Base-by-base conservation (phyloP, 2,797 vertebrate species). In the Coilia nasus region DNA sequence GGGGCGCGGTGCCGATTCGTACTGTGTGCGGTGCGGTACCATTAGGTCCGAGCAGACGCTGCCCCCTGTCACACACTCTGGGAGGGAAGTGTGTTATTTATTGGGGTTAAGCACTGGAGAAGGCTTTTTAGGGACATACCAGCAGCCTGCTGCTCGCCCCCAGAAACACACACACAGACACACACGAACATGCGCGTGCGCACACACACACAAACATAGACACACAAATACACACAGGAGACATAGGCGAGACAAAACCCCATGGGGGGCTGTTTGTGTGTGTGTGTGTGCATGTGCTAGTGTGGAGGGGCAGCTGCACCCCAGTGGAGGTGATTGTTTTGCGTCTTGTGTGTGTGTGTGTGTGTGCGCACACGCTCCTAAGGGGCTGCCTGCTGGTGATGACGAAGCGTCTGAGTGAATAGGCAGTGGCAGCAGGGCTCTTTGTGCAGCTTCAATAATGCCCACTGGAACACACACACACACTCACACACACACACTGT, bases 401-500 rank as follows among this genome's bases (percentile, higher is more conserved):
- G 64, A 71, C 64, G 64, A 35, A 71, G 64, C 64, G 28, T 35
- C 64, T 71, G 2, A 4, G 28, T 71, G 64, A 89, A 90, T 60
- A 84, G 57, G 12, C 85, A 90, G 87, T 86, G 81, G 75, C 87
- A 88, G 81, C 88, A 25, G 86, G 88, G 88, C 86, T 11, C 88
- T 86, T 82, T 82, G 87, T 85, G 83, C 80, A 64, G 89, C 87
- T 91, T 86, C 83, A 81, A 83, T 60, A 67, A 87, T 82, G 44
- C 84, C 88, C 64, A 85, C 86, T 86, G 87, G 62, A 89, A 87
- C 67, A 80, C 47, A 57, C 67, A 41, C 67, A 84, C 47, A 47
- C 41, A 46, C 62, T 44, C 15, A 60, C 59, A 47, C 59, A 28
- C 82, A 62, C 60, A 62, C 60, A 14, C 25, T 11, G 25, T 6